These are phyloP conservation scores for Mionectes macconnelli DNA, from an alignment of 2,113 vertebrate genomes.

Conservation along the genomic window DNA sequence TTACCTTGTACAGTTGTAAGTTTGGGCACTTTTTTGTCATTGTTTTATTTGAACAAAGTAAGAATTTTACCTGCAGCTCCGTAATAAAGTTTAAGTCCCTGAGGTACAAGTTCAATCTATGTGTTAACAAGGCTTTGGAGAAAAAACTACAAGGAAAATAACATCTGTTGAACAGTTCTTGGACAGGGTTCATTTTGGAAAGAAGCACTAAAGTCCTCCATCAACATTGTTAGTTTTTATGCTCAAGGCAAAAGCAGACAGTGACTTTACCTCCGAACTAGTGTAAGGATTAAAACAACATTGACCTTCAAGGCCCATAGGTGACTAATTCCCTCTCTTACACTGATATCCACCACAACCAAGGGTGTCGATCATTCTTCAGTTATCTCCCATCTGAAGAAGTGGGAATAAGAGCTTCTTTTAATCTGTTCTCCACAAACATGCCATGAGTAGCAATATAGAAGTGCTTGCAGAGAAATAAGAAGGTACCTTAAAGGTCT, in stretches of 20 bases:
- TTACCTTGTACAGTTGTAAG: neutral
- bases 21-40: neutral
- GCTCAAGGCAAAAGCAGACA: neutral
- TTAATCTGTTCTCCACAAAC: neutral
- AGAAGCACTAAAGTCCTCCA: neutral
- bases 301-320: neutral
- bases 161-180: slow-evolving; percentile 22
- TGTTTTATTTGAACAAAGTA: slow-evolving; percentile 13
- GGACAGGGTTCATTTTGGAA: neutral
- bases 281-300: neutral
- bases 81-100: neutral
- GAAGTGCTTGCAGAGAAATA: neutral
- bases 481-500: neutral
- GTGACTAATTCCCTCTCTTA: neutral
- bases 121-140: slow-evolving; percentile 38
- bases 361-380: neutral
- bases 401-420: neutral
- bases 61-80: neutral
- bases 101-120: slow-evolving; percentile 30
- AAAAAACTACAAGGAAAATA: slow-evolving; percentile 42
- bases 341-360: neutral
- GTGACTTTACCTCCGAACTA: neutral
- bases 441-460: neutral
- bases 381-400: neutral
- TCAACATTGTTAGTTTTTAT: neutral